Evolutionary conservation across 2,888 invertebrate species (phyloP), one percentile per base, ranked within the genome.

Genomic region (Eristalinus aeneus): DNA sequence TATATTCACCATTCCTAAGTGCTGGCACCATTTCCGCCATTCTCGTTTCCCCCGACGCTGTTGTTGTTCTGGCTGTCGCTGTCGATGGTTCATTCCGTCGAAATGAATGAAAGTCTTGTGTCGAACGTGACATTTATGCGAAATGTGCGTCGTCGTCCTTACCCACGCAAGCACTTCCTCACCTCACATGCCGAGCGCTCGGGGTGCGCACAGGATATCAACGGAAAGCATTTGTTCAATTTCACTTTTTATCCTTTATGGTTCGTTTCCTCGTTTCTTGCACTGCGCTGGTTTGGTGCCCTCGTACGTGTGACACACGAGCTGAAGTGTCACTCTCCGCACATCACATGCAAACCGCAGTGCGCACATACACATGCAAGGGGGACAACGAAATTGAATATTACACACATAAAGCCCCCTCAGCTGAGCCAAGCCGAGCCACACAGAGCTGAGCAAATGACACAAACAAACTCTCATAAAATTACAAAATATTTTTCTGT

Each of bases 101-200:
- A 82, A 86, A 86, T 86, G 86, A 86, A 81, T 86, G 86, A 86
- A 86, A 82, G 86, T 86, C 86, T 74, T 86, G 90, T 90, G 90
- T 90, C 90, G 91, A 91, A 91, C 91, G 91, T 91, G 91, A 91
- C 92, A 91, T 91, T 92, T 91, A 91, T 91, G 90, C 90, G 91
- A 92, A 91, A 89, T 89, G 79, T 87, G 82, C 82, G 75, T 86
- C 78, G 76, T 76, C 76, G 73, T 76, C 75, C 46, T n/a, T 56
- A 56, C 39, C 34, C 65, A 58, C 61, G 54, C 63, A 39, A 53
- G 73, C 23, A 23, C 16, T 11, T 68, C 58, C 56, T 36, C 16
- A 34, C 1, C 68, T 39, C 32, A 31, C 32, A 16, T 10, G 61
- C 39, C 23, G 10, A 16, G 46, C 6, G 16, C 61, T 53, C 58